These are phyloP conservation scores for Lepidothrix coronata DNA, from an alignment of 2,113 vertebrate genomes.

Conservation along the genomic window DNA sequence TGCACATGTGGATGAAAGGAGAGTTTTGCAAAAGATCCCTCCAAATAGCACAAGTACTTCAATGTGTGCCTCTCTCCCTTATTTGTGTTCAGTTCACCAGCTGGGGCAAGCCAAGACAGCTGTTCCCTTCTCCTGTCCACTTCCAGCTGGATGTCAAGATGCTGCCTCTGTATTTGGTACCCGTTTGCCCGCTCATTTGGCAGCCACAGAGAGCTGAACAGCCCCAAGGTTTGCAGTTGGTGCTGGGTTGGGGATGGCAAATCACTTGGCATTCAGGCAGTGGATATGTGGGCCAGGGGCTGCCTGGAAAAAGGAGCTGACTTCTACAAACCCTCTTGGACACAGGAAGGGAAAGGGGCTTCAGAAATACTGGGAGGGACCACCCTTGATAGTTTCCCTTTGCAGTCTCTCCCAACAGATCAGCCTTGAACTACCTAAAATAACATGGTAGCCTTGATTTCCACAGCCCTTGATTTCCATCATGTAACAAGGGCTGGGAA, in stretches of 20 bases:
- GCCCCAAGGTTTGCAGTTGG: not conserved
- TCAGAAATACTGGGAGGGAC: not conserved
- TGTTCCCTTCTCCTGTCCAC: conserved; percentile 15
- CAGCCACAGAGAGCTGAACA: conserved; percentile 67
- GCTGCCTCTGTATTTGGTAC: not conserved
- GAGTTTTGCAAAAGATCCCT: not conserved
- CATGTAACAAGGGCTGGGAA: not conserved
- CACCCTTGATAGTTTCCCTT: not conserved
- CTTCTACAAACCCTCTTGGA: not conserved
- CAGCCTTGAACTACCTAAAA: not conserved
- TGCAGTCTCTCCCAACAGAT: not conserved
- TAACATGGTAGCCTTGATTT: not conserved
- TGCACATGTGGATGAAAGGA: accelerated
- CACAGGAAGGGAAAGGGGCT: not conserved
- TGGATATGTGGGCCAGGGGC: not conserved
- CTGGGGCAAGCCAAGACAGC: not conserved
- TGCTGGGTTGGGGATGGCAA: not conserved
- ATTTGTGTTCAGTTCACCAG: not conserved
- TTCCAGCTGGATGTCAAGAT: not conserved
- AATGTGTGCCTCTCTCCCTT: not conserved
- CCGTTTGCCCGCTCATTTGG: not conserved
- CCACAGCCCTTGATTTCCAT: not conserved
- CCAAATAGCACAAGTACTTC: not conserved
- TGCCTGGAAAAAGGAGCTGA: not conserved
- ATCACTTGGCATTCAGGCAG: not conserved